Evolutionary conservation across 2,797 vertebrate species (phyloP), one percentile per base, ranked within the genome.

Genomic region (Peromyscus attwateri): DNA sequence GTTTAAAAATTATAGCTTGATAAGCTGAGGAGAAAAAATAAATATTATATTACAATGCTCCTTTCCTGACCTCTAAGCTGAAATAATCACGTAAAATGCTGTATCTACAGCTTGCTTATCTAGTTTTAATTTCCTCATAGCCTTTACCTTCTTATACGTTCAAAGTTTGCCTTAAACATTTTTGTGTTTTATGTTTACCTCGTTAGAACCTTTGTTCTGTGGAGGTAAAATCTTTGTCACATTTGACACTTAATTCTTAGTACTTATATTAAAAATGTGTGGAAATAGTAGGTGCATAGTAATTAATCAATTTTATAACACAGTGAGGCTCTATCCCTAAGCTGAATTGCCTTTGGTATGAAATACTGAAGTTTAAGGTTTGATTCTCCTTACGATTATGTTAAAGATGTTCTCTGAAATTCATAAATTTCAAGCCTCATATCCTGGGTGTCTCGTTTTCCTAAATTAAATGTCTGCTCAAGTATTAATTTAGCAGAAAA

Each of bases 401-500:
- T 90, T 94, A 84, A 87, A 91, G 16, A 37, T 0, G 8, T 66
- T 46, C 19, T 93, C 21, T 21, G 77, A 91, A 85, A 92, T 73
- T 81, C 46, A 76, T 60, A 70, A 79, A n/a, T 71, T 95, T 91
- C 40, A 77, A 79, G 49, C 21, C 7, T 81, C 5, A n/a, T 92
- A 90, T 75, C 55, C 5, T 94, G 34, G 43, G 17, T 62, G 6
- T 71, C 29, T 71, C 1, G 8, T 85, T 62, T 93, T 87, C 0
- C 25, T 60, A 79, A 76, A n/a, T 19, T 81, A 57, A 40, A 49
- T 81, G 89, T 95, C 9, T 55, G 94, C 95, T 97, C 12, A 92
- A 34, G 7, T 68, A 76, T 73, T 92, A 4, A 80, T 95, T 96
- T 89, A 57, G 97, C 10, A 4, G 0, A 55, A 1, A 27, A 3